phyloP scores from a whole-genome alignment of 1,140 invertebrate species.

The Coptotermes formosanus region DNA sequence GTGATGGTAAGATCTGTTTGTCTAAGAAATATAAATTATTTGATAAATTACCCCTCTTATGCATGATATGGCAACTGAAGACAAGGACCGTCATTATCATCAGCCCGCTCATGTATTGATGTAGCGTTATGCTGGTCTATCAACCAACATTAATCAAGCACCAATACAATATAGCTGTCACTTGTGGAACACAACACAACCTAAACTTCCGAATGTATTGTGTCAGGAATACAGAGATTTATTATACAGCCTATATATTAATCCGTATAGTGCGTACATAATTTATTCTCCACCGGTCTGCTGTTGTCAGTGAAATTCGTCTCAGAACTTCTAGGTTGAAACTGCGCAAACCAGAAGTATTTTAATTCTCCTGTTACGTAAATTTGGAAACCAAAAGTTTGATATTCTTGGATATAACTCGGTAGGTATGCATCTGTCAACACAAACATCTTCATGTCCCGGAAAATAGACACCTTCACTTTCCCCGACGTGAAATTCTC shows the following conservation, averaged over 20 bases:
- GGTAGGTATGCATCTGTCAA: too few relatives aligned
- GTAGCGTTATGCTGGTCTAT: background rate
- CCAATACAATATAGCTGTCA: background rate
- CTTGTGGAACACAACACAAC: background rate
- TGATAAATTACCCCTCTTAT: background rate
- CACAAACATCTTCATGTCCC: too few relatives aligned
- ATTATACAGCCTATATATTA: background rate
- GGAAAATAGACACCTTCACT: too few relatives aligned
- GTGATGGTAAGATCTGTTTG: background rate
- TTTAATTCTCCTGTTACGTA: background rate
- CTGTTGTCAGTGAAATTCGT: background rate
- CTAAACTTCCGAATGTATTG: background rate
- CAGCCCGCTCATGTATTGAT: background rate
- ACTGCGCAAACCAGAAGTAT: background rate
- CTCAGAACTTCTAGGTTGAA: background rate
- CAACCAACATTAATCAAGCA: background rate
- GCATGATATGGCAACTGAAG: background rate
- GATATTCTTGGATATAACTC: too few relatives aligned
- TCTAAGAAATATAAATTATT: background rate
- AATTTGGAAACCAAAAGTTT: too few relatives aligned
- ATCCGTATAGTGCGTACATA: background rate
- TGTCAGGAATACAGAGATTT: background rate
- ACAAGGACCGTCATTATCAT: background rate
- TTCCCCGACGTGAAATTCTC: too few relatives aligned
- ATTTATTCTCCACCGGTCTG: background rate